Base-by-base conservation (phyloP, 1,140 invertebrate genomes). In the Hyphantria cunea region DNA sequence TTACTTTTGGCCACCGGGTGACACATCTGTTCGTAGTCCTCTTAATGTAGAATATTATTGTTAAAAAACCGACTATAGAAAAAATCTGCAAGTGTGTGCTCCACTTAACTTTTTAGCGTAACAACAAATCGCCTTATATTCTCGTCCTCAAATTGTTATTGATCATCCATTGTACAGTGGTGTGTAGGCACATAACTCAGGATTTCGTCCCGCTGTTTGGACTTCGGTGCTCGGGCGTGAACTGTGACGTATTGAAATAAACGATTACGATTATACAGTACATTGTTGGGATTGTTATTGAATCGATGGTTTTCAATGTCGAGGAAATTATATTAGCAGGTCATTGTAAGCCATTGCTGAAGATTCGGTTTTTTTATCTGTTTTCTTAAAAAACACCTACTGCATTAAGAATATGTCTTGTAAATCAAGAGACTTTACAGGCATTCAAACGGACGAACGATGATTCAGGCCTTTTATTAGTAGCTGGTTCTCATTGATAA, bases 131-230 rank as follows among this genome's bases (percentile, higher is more conserved):
- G 77, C 50, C 44, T 63, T 74, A 48, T 58, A 66, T 67, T 63
- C 54, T 55, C 64, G 76, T 75, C 72, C 53, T 74, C 71, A 77
- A 77, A 84, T 84, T 85, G 77, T 85, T 85, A 85, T 85, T 85
- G 80, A 85, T 85, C 77, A 71, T 69, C 65, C 72, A 81, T 84
- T 84, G 81, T 83, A 42, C 50, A 71, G 64, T 59, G 56, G 50
- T 15, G 39, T 44, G 47, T 49, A 39, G 37, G 37, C 8, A 17
- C 74, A 76, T 85, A 85, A 80, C 62, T 82, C 75, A 85, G 82
- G 74, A 77, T 82, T 70, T 70, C 58, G 70, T 66, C 64, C 70
- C 70, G 78, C 66, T 78, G 80, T 76, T 78, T 74, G 73, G 72
- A 73, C 78, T 39, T 42, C 34, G 33, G 48, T 64, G 55, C 45